Percentiles rank a stretch among this genome's conserved stretches.
These are phyloP conservation scores for Andrena cerasifolii DNA, from an alignment of 1,140 invertebrate genomes.

Conservation along the genomic window DNA sequence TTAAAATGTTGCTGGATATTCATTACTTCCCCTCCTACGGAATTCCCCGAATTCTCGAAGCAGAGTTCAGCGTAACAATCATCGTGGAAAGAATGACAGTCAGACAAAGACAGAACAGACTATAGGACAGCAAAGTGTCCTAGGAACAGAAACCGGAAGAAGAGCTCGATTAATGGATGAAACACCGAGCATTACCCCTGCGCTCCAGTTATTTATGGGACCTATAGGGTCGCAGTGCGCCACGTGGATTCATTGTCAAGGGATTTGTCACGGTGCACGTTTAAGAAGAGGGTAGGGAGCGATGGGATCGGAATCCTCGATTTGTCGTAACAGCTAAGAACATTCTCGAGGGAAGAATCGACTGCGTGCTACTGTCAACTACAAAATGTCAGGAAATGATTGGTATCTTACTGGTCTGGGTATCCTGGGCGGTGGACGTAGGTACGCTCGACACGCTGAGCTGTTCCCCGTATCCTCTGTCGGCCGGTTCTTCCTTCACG, in stretches of 20 bases:
- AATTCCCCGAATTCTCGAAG: too few species aligned
- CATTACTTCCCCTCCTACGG: too few species aligned
- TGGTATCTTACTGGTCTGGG: slow-evolving; percentile 59
- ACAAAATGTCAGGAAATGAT: background rate
- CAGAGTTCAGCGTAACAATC: too few species aligned
- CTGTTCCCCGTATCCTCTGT: slow-evolving; percentile 71
- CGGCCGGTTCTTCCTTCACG: slow-evolving; percentile 73
- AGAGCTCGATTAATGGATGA: slow-evolving; percentile 64
- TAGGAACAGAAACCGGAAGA: slow-evolving; percentile 49
- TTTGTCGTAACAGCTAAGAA: slow-evolving; percentile 6
- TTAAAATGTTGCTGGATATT: slow-evolving; percentile 10
- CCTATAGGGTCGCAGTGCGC: slow-evolving; percentile 53
- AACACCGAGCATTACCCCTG: slow-evolving; percentile 22
- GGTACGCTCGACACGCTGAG: slow-evolving; percentile 62
- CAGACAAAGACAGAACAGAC: background rate
- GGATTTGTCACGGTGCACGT: slow-evolving; percentile 69
- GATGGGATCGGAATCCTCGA: slow-evolving; percentile 1
- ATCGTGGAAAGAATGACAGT: background rate
- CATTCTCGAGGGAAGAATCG: background rate
- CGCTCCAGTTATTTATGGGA: slow-evolving; percentile 67
- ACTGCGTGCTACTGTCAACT: too few species aligned
- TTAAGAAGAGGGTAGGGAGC: slow-evolving; percentile 30
- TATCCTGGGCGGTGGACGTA: slow-evolving; percentile 62
- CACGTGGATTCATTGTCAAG: slow-evolving; percentile 68
- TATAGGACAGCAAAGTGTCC: background rate